Base-by-base conservation (phyloP, 2,888 invertebrate species). In the Yponomeuta cagnagella region DNA sequence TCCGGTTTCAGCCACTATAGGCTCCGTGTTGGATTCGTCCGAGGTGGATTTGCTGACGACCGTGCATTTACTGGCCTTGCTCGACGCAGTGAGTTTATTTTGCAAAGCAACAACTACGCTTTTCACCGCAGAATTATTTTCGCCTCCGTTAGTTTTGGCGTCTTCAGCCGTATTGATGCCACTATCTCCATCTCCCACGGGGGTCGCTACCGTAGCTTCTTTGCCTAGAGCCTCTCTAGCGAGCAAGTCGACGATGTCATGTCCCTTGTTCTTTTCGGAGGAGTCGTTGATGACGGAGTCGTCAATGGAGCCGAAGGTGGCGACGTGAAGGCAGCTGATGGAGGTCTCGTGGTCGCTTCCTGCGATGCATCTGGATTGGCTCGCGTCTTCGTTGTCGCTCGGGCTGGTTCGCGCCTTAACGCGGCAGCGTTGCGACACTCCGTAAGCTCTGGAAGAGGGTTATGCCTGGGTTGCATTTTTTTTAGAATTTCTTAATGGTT, bases 1-100 rank as follows among this genome's bases (percentile, higher is more conserved):
- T 67, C 10, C 33, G 2, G 43, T 43, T 67, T 31, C 65, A 33
- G 65, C 12, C 31, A 30, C 30, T 12, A 10, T 10, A 12, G 23
- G 65, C 65, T 87, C 88, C 2, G 80, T 82, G 72, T 85, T 88
- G 0, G 84, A 86, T 68, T 88, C 87, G 71, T 88, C 85, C 30
- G 86, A 82, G 0, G 84, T 81, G 4, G 86, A 80, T 63, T 79
- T 79, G 73, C 79, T 81, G 23, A 79, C 71, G 31, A 78, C 73
- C 10, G 73, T 75, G 52, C 78, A 77, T 48, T 15, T 68, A 12
- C 23, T 63, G 37, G 23, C 52, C n/a, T 67, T 15, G 31, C n/a
- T 33, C 10, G 52, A 63, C 69, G n/a, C 12, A 10, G 68, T 68
- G 48, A 48, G 23, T 33, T 37, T 63, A 23, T 33, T 69, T 33